Evolutionary conservation across 1,140 invertebrate species (phyloP).

Genomic region (Nephotettix cincticeps): DNA sequence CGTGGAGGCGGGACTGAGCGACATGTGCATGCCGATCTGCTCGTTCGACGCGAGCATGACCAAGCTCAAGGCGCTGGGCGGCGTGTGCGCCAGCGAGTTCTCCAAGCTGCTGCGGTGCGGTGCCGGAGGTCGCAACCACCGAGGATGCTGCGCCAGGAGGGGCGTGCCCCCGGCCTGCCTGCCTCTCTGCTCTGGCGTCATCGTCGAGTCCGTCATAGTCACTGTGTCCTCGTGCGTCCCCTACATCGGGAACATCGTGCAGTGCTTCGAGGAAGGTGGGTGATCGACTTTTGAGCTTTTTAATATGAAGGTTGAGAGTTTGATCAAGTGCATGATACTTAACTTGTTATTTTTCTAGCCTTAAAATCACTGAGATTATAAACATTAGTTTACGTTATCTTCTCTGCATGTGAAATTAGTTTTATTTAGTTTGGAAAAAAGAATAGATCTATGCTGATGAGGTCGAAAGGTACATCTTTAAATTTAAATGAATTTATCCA

Average conservation of each 20-base stretch:
- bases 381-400: too few species aligned
- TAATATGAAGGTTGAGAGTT: too few species aligned
- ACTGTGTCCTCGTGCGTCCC: conserved; percentile 65
- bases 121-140: conserved; percentile 74
- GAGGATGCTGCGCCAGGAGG: conserved; percentile 66
- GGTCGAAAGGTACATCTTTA: too few species aligned
- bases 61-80: conserved; percentile 65
- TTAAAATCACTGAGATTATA: too few species aligned
- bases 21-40: conserved; percentile 76
- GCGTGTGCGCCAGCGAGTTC: conserved; percentile 63
- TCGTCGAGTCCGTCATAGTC: conserved; percentile 49
- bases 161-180: conserved; percentile 70
- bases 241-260: conserved; percentile 78
- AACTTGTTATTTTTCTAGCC: too few species aligned
- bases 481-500: too few species aligned
- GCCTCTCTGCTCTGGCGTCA: conserved; percentile 71
- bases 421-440: too few species aligned
- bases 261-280: conserved; percentile 81
- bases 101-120: conserved; percentile 65
- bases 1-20: conserved; percentile 63
- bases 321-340: too few species aligned
- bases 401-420: too few species aligned
- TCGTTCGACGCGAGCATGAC: conserved; percentile 78
- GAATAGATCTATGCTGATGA: too few species aligned
- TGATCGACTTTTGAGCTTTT: too few species aligned